Evolutionary conservation across 2,113 vertebrate species (phyloP).

Genomic region (Malurus alboscapulatus): DNA sequence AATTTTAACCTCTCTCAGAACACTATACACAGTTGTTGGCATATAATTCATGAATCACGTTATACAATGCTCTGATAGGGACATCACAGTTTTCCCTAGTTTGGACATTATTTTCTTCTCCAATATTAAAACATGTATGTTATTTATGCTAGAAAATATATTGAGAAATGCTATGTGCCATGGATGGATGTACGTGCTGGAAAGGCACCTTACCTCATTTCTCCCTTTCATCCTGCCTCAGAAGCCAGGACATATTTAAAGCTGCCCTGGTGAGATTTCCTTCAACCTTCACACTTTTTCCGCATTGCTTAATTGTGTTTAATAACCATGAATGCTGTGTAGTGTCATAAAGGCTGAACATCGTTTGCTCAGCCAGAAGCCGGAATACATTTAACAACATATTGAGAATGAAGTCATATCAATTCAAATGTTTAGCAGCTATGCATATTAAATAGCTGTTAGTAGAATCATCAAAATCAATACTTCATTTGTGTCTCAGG

Average conservation of each 20-base stretch:
- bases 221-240: background rate
- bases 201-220: background rate
- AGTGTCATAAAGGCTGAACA: conserved; percentile 11
- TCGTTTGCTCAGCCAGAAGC: background rate
- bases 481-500: conserved; percentile 68
- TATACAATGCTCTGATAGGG: background rate
- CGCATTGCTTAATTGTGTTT: background rate
- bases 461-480: conserved; percentile 72
- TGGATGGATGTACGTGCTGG: background rate
- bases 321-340: background rate
- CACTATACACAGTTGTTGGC: background rate
- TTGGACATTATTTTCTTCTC: background rate
- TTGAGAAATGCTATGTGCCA: background rate
- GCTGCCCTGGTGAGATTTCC: background rate
- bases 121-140: accelerated
- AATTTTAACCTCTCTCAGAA: background rate
- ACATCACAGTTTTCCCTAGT: background rate
- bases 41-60: background rate
- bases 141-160: background rate
- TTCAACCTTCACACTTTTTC: background rate
- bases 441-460: conserved; percentile 66
- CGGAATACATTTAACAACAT: conserved; percentile 4
- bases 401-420: conserved; percentile 39
- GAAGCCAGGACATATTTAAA: background rate
- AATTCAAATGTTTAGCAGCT: conserved; percentile 54